Conservation (phyloP, 2,113 vertebrate species). For the Rynchops niger region DNA sequence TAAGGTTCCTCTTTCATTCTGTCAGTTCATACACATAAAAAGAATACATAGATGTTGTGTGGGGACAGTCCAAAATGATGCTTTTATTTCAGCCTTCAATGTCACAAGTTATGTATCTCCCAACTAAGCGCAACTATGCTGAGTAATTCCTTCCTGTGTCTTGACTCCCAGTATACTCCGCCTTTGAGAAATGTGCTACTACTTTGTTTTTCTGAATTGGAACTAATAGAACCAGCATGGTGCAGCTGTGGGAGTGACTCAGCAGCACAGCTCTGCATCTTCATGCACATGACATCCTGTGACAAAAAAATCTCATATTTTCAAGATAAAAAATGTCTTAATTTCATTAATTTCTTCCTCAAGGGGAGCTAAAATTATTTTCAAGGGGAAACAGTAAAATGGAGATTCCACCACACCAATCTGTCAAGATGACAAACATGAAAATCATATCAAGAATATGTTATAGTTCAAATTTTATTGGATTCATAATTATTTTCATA, state of each 20-base stretch:
- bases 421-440: not conserved
- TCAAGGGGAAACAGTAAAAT: not conserved
- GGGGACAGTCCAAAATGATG: not conserved
- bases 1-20: not conserved
- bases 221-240: not conserved
- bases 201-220: not conserved
- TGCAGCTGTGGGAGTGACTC: slow-evolving; percentile 49
- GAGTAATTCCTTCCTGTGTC: not conserved
- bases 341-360: not conserved
- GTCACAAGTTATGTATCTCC: not conserved
- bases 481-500: not conserved
- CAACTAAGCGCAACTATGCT: not conserved
- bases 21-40: not conserved
- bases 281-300: slow-evolving; percentile 16
- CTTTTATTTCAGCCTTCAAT: not conserved
- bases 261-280: not conserved
- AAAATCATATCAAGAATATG: not conserved
- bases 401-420: not conserved
- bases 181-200: not conserved
- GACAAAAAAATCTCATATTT: not conserved
- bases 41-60: not conserved
- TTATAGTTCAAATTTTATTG: not conserved
- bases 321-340: not conserved
- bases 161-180: not conserved
- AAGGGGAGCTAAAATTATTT: not conserved